These are phyloP conservation scores for Cyphomyrmex costatus DNA, from an alignment of 1,140 invertebrate genomes.

Conservation along the genomic window DNA sequence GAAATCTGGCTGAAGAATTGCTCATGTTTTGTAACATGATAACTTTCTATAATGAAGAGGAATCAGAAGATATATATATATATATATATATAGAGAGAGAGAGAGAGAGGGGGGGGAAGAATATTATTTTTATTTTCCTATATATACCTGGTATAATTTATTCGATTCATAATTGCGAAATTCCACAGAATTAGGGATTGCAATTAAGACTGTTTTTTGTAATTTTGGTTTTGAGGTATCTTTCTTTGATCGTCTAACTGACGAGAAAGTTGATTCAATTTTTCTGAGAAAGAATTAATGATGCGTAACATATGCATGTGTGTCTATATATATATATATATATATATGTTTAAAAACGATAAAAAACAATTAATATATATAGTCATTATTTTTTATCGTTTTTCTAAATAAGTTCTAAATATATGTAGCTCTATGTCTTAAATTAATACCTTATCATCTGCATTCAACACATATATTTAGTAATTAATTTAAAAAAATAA, in stretches of 20 bases:
- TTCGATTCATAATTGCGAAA: conserved; percentile 79
- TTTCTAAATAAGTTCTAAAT: too few species aligned
- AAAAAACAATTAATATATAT: too few species aligned
- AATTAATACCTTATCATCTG: too few species aligned
- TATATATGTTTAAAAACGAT: too few species aligned
- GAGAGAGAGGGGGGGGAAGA: too few species aligned
- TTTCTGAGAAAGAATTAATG: neutral
- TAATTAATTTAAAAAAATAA: too few species aligned
- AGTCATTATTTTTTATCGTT: too few species aligned
- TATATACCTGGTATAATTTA: conserved; percentile 73
- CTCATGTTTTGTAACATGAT: conserved; percentile 77
- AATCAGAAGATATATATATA: too few species aligned
- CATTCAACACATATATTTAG: too few species aligned
- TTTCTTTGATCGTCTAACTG: conserved; percentile 24
- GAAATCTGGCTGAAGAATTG: conserved; percentile 74
- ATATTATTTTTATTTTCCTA: neutral
- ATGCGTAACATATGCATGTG: neutral
- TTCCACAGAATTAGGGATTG: conserved; percentile 70
- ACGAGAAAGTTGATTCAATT: neutral
- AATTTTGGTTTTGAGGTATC: conserved; percentile 52
- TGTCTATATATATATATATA: neutral
- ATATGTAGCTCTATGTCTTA: too few species aligned
- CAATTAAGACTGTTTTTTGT: conserved; percentile 68
- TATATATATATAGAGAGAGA: too few species aligned
- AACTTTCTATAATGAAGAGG: conserved; percentile 70